Evolutionary conservation across 53 echinoderm and acorn worm genomes (phyloP).

Genomic region (Holothuria leucospilota): DNA sequence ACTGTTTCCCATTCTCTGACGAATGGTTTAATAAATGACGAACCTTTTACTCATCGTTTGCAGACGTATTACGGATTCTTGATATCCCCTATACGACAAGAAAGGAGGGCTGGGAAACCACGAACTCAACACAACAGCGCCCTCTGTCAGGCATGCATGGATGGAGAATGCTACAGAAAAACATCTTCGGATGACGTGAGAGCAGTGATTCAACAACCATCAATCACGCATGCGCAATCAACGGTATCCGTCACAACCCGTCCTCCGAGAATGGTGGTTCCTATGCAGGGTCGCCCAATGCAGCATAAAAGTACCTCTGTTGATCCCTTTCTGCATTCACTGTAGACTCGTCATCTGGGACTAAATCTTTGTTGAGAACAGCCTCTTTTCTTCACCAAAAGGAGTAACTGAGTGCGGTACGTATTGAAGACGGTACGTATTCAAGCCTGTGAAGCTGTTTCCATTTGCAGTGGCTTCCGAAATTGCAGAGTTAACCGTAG

Average conservation of each 20-base stretch:
- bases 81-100: slow-evolving; percentile 83
- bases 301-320: slow-evolving; percentile 31
- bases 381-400: too few species aligned
- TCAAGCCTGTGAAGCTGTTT: too few species aligned
- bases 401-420: too few species aligned
- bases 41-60: too few species aligned
- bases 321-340: background rate
- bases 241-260: slow-evolving; percentile 3
- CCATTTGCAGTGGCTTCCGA: too few species aligned
- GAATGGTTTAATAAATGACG: too few species aligned
- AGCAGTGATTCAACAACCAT: slow-evolving; percentile 50
- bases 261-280: background rate
- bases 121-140: slow-evolving; percentile 94
- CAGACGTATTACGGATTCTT: slow-evolving; percentile 96
- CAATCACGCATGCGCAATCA: slow-evolving; percentile 23
- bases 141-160: slow-evolving; percentile 92
- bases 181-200: slow-evolving; percentile 42
- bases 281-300: background rate
- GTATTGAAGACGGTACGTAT: too few species aligned
- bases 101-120: slow-evolving; percentile 93
- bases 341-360: too few species aligned
- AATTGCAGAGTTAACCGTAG: too few species aligned
- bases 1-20: too few species aligned
- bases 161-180: slow-evolving; percentile 94
- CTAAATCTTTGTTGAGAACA: too few species aligned